A percentile compares a stretch with the other conserved stretches of the same genome.
Evolutionary conservation across 2,888 invertebrate species (phyloP).

Genomic region (Oxytorus armatus): DNA sequence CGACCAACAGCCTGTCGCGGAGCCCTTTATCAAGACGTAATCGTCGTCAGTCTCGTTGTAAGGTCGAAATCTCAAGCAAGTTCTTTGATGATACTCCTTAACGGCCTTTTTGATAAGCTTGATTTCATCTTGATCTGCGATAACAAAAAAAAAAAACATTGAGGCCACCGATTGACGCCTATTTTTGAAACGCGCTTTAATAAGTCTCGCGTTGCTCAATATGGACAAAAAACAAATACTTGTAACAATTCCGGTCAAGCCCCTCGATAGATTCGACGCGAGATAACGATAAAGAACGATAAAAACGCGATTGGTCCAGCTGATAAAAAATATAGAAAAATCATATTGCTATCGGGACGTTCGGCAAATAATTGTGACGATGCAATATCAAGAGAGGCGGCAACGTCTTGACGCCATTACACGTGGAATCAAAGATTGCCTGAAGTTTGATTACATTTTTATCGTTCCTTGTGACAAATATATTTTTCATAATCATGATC

Average conservation of each 20-base stretch:
- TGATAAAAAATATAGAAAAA: no score
- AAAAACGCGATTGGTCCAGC: no score
- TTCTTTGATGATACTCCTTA: conserved; percentile 87
- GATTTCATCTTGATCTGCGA: conserved; percentile 83
- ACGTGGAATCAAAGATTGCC: no score
- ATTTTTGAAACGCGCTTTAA: background rate
- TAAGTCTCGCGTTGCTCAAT: background rate
- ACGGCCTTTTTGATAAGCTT: conserved; percentile 86
- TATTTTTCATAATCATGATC: no score
- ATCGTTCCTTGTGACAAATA: no score
- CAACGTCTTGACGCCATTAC: no score
- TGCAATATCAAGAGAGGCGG: no score
- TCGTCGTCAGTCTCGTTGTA: conserved; percentile 86
- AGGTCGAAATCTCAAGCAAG: conserved; percentile 88
- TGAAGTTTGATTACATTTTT: no score
- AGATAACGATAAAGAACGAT: conserved; percentile 7
- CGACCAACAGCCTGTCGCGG: conserved; percentile 88
- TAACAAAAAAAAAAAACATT: conserved; percentile 38
- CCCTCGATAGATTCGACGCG: background rate
- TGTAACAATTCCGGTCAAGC: background rate
- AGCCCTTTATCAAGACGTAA: conserved; percentile 86
- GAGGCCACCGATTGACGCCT: no score
- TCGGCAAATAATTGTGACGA: no score
- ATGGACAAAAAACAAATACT: background rate
- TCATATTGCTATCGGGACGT: no score